phyloP scores from a whole-genome alignment of 2,113 vertebrate species.

The Channa maculata region DNA sequence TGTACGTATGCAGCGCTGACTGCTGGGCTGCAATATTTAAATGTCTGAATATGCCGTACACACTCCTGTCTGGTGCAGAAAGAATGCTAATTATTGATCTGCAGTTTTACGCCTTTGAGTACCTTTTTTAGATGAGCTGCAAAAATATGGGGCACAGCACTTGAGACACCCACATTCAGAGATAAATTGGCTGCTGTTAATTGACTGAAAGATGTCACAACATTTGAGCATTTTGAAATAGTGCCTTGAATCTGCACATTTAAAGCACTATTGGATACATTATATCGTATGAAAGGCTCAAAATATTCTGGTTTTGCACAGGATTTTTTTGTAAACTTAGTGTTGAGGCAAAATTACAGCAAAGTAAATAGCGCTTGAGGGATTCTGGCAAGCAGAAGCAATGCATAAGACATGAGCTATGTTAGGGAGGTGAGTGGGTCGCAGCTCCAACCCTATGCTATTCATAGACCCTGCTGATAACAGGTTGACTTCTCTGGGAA shows the following conservation, averaged over 20 bases:
- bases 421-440: conserved; percentile 68
- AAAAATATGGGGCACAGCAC: background rate
- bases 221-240: conserved; percentile 4
- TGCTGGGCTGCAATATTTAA: conserved; percentile 24
- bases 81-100: conserved; percentile 36
- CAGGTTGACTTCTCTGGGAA: conserved; percentile 76
- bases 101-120: conserved; percentile 13
- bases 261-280: conserved; percentile 9
- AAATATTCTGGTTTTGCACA: background rate
- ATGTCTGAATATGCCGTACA: conserved; percentile 1
- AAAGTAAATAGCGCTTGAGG: conserved; percentile 24
- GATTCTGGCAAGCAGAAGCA: conserved; percentile 51
- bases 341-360: conserved; percentile 1
- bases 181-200: conserved; percentile 21
- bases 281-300: background rate
- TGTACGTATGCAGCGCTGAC: conserved; percentile 7
- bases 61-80: background rate
- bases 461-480: conserved; percentile 77
- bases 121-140: conserved; percentile 10
- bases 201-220: conserved; percentile 8
- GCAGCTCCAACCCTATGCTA: conserved; percentile 67
- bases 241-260: background rate
- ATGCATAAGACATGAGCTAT: conserved; percentile 70
- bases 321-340: background rate
- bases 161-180: conserved; percentile 12